phyloP scores from a whole-genome alignment of 2,888 invertebrate species.

The Oligia strigilis region DNA sequence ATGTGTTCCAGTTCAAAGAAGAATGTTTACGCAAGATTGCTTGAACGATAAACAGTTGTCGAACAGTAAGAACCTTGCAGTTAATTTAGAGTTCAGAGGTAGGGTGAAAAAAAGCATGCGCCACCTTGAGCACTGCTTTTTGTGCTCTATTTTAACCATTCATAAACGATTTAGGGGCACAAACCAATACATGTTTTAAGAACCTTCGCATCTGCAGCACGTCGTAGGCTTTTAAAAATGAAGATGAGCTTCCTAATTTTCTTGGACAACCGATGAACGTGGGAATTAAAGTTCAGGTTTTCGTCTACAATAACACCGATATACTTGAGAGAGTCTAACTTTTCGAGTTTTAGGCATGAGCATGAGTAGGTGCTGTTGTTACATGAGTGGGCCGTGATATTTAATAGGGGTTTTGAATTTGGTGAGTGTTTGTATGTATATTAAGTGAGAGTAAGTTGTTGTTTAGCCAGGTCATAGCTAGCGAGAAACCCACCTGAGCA shows the following conservation, averaged over 20 bases:
- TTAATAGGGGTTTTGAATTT: neutral
- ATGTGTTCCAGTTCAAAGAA: too few species aligned
- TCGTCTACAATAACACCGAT: neutral
- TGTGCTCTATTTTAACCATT: neutral
- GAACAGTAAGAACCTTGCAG: neutral
- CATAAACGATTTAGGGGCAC: slow-evolving; percentile 7
- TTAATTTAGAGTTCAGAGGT: slow-evolving; percentile 15
- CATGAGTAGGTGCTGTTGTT: neutral
- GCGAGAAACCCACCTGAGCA: neutral
- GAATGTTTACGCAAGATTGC: slow-evolving; percentile 11
- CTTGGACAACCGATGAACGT: neutral
- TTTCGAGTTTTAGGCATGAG: neutral
- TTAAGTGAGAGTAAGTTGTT: neutral
- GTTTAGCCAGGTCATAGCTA: neutral
- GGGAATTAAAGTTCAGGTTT: neutral
- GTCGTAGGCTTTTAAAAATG: slow-evolving; percentile 21
- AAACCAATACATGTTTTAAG: slow-evolving; percentile 11
- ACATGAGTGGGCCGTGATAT: neutral
- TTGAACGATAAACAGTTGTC: slow-evolving; percentile 6
- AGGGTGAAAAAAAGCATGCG: neutral
- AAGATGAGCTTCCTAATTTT: slow-evolving; percentile 5
- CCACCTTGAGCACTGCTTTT: slow-evolving; percentile 18
- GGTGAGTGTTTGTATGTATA: neutral
- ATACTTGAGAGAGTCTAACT: neutral
- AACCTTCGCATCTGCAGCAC: slow-evolving; percentile 1